Evolutionary conservation across 37 sponge, comb jelly and placozoan species (phyloP).

Genomic region (Oscarella lobularis): DNA sequence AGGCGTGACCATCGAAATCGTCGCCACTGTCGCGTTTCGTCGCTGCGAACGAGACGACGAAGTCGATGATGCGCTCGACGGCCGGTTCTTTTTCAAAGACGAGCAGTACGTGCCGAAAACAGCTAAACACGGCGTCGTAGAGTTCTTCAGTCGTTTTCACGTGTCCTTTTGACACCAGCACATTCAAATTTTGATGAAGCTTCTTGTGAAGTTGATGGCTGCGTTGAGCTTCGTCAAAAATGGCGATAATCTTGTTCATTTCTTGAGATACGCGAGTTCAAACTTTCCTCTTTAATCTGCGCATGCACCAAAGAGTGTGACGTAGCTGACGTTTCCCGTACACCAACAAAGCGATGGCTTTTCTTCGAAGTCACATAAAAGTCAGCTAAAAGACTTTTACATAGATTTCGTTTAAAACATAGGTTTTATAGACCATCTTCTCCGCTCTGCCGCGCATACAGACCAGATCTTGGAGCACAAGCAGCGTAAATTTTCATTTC

Average conservation of each 20-base stretch:
- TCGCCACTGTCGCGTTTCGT: neutral
- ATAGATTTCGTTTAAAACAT: too few relatives aligned
- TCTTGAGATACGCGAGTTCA: too few relatives aligned
- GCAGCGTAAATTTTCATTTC: too few relatives aligned
- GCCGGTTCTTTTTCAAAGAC: neutral
- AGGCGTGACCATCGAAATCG: neutral
- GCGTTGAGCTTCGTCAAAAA: neutral
- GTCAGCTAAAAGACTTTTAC: too few relatives aligned
- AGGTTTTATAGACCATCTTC: too few relatives aligned
- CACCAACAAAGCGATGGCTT: too few relatives aligned
- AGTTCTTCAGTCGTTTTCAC: neutral
- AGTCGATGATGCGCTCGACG: neutral
- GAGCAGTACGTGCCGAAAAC: neutral
- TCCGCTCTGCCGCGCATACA: too few relatives aligned
- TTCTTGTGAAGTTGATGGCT: neutral
- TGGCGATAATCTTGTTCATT: neutral
- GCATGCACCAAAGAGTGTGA: too few relatives aligned
- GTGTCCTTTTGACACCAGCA: neutral
- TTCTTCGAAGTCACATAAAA: too few relatives aligned
- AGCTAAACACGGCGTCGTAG: neutral
- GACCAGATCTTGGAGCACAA: too few relatives aligned
- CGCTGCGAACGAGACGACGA: neutral
- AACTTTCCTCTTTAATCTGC: too few relatives aligned
- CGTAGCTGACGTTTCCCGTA: too few relatives aligned
- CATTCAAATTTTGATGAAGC: neutral